Percentiles rank a stretch among this genome's conserved stretches.
phyloP scores from a whole-genome alignment of 2,888 invertebrate species.

The Phengaris arion region DNA sequence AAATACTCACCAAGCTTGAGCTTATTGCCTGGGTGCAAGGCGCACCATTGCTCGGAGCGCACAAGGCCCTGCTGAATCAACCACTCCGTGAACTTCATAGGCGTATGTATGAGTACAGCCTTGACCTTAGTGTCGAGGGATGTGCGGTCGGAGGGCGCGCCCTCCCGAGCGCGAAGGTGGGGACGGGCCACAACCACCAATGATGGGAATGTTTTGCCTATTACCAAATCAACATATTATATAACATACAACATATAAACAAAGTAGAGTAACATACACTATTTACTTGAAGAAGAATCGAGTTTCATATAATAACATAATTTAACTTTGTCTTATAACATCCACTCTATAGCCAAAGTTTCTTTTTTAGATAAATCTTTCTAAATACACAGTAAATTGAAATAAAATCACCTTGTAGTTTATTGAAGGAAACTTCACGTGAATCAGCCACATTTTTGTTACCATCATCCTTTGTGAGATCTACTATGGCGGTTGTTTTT shows the following conservation, averaged over 20 bases:
- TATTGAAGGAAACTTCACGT: slow-evolving; percentile 87
- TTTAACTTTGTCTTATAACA: neutral
- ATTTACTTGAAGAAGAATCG: no score
- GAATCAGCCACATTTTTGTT: slow-evolving; percentile 83
- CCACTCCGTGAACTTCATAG: slow-evolving; percentile 94
- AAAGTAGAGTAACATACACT: no score
- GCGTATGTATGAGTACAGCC: slow-evolving; percentile 87
- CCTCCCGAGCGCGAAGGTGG: slow-evolving; percentile 85
- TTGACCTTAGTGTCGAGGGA: slow-evolving; percentile 89
- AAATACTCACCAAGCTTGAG: slow-evolving; percentile 83
- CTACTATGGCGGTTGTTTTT: slow-evolving; percentile 77
- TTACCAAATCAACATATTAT: slow-evolving; percentile 29
- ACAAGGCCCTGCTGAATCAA: slow-evolving; percentile 91
- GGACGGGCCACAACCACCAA: slow-evolving; percentile 91
- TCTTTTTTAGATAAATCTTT: no score
- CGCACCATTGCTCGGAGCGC: slow-evolving; percentile 88
- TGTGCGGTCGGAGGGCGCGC: slow-evolving; percentile 78
- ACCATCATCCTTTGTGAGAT: slow-evolving; percentile 81
- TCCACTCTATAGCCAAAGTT: no score
- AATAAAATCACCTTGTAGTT: slow-evolving; percentile 79
- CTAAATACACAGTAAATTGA: neutral
- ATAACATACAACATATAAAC: no score
- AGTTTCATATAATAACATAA: no score
- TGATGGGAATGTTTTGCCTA: slow-evolving; percentile 91
- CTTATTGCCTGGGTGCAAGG: slow-evolving; percentile 82